Evolutionary conservation across 2,888 invertebrate genomes (phyloP).

Genomic region (Tachystola acroxantha): DNA sequence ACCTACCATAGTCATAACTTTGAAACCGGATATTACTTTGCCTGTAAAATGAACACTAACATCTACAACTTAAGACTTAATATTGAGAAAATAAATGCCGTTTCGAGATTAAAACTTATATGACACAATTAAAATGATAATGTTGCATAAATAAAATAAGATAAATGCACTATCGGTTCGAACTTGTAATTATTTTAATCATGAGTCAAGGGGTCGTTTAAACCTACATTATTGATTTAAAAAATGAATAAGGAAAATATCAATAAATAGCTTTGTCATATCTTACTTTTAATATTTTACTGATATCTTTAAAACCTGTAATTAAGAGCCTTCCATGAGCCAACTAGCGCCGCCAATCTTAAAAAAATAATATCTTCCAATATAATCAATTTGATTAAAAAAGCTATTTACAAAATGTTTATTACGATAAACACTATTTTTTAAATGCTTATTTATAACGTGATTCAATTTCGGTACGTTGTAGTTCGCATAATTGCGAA

Average conservation of each 20-base stretch:
- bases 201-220: slow-evolving; percentile 39
- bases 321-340: too few relatives aligned
- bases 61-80: slow-evolving; percentile 38
- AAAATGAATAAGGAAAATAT: not conserved
- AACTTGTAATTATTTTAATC: slow-evolving; percentile 35
- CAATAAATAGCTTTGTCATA: too few relatives aligned
- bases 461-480: too few relatives aligned
- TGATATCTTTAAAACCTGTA: too few relatives aligned
- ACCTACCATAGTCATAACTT: too few relatives aligned
- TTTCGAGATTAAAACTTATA: slow-evolving; percentile 31
- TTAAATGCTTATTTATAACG: too few relatives aligned
- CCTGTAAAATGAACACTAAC: not conserved
- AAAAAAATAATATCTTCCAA: too few relatives aligned
- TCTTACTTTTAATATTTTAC: slow-evolving; percentile 30
- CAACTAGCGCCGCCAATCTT: too few relatives aligned
- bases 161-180: slow-evolving; percentile 39
- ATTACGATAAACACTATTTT: too few relatives aligned
- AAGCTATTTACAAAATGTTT: too few relatives aligned
- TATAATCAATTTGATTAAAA: too few relatives aligned
- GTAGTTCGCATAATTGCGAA: too few relatives aligned
- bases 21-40: not conserved
- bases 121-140: slow-evolving; percentile 23
- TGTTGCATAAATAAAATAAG: slow-evolving; percentile 33
- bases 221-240: slow-evolving; percentile 45
- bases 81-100: slow-evolving; percentile 53